Evolutionary conservation across 2,113 vertebrate genomes (phyloP), one percentile per base, ranked within the genome.

Genomic region (Nycticorax nycticorax): DNA sequence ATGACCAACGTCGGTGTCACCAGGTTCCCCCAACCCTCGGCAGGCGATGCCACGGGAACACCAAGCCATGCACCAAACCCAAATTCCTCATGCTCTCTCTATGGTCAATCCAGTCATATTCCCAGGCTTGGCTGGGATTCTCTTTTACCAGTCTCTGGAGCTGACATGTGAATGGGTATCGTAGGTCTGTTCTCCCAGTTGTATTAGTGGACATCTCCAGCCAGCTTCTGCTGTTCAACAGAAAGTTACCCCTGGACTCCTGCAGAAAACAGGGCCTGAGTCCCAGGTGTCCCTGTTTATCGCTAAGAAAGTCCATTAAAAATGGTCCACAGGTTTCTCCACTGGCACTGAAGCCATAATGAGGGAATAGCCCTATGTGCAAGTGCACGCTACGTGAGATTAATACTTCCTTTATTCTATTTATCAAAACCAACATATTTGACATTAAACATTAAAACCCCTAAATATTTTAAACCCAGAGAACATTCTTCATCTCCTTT

Each of bases 361-460:
- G 30, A 89, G 21, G 37, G 26, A 82, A 69, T 3, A 53, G 9
- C 21, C 66, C 33, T 0, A 0, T 39, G 45, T 72, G 47, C 28
- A 62, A 60, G 33, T 7, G 15, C 18, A 24, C 3, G 0, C 7
- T 7, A 60, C 3, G 3, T 12, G 47, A 76, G 48, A 76, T 78
- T 53, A 88, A 90, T 79, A 5, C 8, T 85, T 80, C 57, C 18
- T 79, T 45, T 88, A 41, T 55, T 68, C n/a, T 89, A 56, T 62
- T 94, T 85, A 82, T 95, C 63, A 88, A 88, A 95, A 62, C 32
- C 28, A 85, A 83, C 14, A 3, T 68, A 78, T 74, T 68, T 92
- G 52, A 50, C 77, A 93, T 85, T 85, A 85, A 96, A 92, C 85
- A 79, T 94, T 88, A 83, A 95, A 87, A 77, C 30, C 48, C 33